Base-by-base conservation (phyloP, 2,888 invertebrate genomes). In the Xestia xanthographa region DNA sequence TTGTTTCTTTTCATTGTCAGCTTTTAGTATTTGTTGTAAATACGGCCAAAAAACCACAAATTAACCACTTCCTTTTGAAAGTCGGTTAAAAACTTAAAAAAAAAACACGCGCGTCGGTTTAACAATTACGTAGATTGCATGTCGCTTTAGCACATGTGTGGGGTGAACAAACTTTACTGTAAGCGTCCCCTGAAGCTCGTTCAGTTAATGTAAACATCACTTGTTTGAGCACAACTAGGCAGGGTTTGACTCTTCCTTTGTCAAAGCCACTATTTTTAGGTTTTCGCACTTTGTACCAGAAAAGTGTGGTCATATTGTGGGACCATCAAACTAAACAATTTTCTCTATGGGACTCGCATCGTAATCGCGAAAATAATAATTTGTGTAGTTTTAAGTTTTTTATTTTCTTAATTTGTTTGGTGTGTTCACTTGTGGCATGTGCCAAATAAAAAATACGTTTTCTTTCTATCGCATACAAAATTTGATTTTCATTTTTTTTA, bases 131-230 rank as follows among this genome's bases (percentile, higher is more conserved):
- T 85, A 84, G 77, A 87, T 87, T 80, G 85, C 83, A 77, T 73
- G 85, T 66, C 79, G 72, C 86, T 87, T 88, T 84, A 86, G 86
- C 89, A 90, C 88, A 88, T 90, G 90, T 86, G 80, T 86, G 89
- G 90, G 95, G 94, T 95, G 90, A 95, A 94, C 86, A 93, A 95
- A 94, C 95, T 95, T 92, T 91, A 90, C 87, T 89, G 89, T 91
- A 88, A 91, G 89, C 93, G 93, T 93, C 92, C 92, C 92, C 90
- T 89, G 91, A 92, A 92, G 92, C 93, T 92, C 90, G 90, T 88
- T 69, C 62, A 75, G 80, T 86, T 90, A 93, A 90, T 91, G 94
- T 94, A 94, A 95, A 95, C 95, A 94, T 90, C 89, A 91, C 90
- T 90, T 90, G 92, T 92, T 90, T 92, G 86, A 86, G 75, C 69